phyloP scores from a whole-genome alignment of 2,888 invertebrate species.

The Anodontia alba region DNA sequence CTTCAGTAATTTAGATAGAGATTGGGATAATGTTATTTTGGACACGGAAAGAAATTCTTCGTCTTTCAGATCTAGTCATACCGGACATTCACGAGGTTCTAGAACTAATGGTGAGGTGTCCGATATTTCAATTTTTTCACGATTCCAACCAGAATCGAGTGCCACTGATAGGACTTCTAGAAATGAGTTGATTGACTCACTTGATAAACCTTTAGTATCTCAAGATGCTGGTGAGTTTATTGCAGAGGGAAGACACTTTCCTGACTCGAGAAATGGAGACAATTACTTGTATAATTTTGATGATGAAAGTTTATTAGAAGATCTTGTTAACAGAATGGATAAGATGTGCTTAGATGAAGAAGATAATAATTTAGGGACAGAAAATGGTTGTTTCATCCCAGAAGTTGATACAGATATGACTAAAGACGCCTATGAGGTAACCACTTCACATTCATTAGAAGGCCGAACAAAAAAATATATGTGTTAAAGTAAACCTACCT shows the following conservation, averaged over 20 bases:
- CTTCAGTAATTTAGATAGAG: background rate
- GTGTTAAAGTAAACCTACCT: no score
- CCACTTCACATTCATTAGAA: no score
- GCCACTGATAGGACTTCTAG: background rate
- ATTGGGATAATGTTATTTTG: background rate
- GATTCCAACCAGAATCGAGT: background rate
- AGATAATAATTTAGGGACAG: background rate
- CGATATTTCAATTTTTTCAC: background rate
- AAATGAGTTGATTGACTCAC: background rate
- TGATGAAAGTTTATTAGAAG: slow-evolving; percentile 1
- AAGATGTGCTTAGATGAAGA: background rate
- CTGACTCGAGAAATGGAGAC: background rate
- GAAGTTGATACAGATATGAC: background rate
- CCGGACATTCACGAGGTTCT: background rate
- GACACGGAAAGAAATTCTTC: background rate
- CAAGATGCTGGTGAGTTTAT: background rate
- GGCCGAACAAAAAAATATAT: no score
- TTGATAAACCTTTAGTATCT: background rate
- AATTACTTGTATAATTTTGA: background rate
- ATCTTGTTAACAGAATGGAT: slow-evolving; percentile 8
- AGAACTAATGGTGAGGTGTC: background rate
- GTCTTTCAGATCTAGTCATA: background rate
- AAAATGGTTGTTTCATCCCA: background rate
- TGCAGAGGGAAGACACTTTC: background rate
- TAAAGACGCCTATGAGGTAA: background rate